These are phyloP conservation scores for Arenaria interpres DNA, from an alignment of 2,113 vertebrate species.

Conservation along the genomic window DNA sequence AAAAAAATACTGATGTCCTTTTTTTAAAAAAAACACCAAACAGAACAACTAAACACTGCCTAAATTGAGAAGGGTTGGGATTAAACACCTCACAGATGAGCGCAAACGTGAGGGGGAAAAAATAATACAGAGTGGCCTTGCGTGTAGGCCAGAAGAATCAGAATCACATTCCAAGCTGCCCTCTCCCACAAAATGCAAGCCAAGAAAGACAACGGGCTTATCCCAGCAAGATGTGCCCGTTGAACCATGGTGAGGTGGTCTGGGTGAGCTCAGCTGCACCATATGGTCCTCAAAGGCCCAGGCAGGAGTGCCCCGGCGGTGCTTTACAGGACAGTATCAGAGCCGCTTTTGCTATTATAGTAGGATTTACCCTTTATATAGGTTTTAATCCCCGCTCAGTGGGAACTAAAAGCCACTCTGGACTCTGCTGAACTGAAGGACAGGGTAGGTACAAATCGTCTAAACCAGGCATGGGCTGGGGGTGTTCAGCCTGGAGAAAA, in stretches of 20 bases:
- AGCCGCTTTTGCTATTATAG: not conserved
- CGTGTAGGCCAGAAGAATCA: not conserved
- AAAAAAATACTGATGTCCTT: not conserved
- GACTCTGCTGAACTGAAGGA: not conserved
- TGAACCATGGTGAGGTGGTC: not conserved
- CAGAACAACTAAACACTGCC: not conserved
- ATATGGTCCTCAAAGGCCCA: not conserved
- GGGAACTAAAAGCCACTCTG: not conserved
- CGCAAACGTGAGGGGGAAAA: not conserved
- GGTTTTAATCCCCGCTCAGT: not conserved
- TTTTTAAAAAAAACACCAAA: not conserved
- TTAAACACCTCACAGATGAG: not conserved
- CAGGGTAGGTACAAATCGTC: not conserved
- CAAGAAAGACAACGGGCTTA: not conserved
- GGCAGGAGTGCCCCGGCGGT: not conserved
- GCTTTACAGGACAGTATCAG: not conserved
- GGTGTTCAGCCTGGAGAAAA: too few relatives aligned
- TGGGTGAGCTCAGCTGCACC: not conserved
- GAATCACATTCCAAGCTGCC: not conserved
- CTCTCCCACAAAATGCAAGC: not conserved
- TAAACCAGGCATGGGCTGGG: not conserved
- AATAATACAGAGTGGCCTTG: not conserved
- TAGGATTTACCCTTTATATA: not conserved
- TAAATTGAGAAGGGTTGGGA: not conserved
- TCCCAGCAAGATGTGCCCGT: fast-evolving